Conservation (phyloP, 2,797 vertebrate genomes). For the Leptatherina wallacei region DNA sequence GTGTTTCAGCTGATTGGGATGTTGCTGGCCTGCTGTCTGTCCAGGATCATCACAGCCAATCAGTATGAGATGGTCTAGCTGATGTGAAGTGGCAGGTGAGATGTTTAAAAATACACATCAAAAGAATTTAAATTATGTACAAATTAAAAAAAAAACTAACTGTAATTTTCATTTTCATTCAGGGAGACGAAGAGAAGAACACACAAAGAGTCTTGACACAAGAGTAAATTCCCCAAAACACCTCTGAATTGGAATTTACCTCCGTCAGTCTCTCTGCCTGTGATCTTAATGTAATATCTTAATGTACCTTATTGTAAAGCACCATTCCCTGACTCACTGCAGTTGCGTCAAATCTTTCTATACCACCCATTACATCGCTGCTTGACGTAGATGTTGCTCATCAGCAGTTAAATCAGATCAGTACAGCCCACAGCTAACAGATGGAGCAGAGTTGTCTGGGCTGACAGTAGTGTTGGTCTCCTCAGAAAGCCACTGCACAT, state of each 20-base stretch:
- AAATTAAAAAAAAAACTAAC: neutral
- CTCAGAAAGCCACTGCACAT: constrained; percentile 39
- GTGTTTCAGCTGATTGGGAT: constrained; percentile 93
- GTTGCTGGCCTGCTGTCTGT: constrained; percentile 98
- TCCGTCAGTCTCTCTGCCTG: constrained; percentile 73
- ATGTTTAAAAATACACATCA: neutral
- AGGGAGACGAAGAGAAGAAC: constrained; percentile 70
- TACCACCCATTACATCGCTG: constrained; percentile 50
- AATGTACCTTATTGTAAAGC: constrained; percentile 80
- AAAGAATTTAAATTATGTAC: neutral
- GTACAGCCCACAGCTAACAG: constrained; percentile 21
- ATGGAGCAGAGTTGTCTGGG: constrained; percentile 24
- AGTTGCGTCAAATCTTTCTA: constrained; percentile 64
- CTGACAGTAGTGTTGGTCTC: constrained; percentile 36
- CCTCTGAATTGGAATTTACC: constrained; percentile 49
- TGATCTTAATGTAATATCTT: constrained; percentile 70
- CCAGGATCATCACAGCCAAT: constrained; percentile 99
- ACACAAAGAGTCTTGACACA: constrained; percentile 51
- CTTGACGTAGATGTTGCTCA: constrained; percentile 62
- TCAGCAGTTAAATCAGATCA: constrained; percentile 51
- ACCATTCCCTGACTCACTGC: constrained; percentile 76
- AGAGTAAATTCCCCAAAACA: constrained; percentile 61
- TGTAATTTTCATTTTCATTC: constrained; percentile 17
- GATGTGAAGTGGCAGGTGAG: constrained; percentile 74
- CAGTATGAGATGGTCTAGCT: constrained; percentile 99